Percentiles rank a stretch among this genome's conserved stretches.
Evolutionary conservation across 1,140 invertebrate species (phyloP).

Genomic region (Drosophila bocqueti): DNA sequence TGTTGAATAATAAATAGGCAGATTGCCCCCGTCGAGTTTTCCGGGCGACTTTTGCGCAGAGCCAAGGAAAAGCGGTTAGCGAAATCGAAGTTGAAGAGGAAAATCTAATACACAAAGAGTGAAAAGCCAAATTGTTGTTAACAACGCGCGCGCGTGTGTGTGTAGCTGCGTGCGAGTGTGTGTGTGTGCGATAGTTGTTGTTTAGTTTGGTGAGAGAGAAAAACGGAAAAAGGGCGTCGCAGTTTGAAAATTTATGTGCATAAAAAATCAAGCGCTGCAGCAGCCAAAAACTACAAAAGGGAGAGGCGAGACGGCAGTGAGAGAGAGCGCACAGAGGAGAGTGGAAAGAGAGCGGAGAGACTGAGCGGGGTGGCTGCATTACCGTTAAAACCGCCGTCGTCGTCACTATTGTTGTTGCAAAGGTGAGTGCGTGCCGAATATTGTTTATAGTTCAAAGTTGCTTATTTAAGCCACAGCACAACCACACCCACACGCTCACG

Average conservation of each 20-base stretch:
- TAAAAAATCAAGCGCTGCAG: slow-evolving; percentile 53
- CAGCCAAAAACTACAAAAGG: slow-evolving; percentile 49
- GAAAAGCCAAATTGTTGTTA: slow-evolving; percentile 64
- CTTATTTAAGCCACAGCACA: slow-evolving; percentile 39
- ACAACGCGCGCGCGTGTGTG: slow-evolving; percentile 26
- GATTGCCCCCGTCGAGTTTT: slow-evolving; percentile 4
- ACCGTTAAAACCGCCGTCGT: slow-evolving; percentile 17
- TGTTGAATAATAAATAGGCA: slow-evolving; percentile 16
- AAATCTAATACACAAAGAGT: slow-evolving; percentile 61
- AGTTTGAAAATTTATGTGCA: slow-evolving; percentile 67
- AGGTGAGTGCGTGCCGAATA: slow-evolving; percentile 76
- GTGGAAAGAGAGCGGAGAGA: slow-evolving; percentile 19
- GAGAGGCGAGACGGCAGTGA: slow-evolving; percentile 7
- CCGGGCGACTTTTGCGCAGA: slow-evolving; percentile 28
- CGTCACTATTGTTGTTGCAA: slow-evolving; percentile 40
- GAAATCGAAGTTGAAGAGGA: slow-evolving; percentile 43
- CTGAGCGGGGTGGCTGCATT: slow-evolving; percentile 26
- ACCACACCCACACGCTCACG: slow-evolving; percentile 23
- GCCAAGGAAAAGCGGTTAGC: slow-evolving; percentile 41
- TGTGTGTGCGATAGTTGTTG: slow-evolving; percentile 38
- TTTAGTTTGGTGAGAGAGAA: slow-evolving; percentile 46
- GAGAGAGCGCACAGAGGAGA: slow-evolving; percentile 18
- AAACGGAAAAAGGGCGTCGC: slow-evolving; percentile 72
- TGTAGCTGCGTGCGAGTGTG: slow-evolving; percentile 11
- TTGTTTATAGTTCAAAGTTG: slow-evolving; percentile 58